Evolutionary conservation across 2,888 invertebrate genomes (phyloP).

Genomic region (Stomorhina lunata): DNA sequence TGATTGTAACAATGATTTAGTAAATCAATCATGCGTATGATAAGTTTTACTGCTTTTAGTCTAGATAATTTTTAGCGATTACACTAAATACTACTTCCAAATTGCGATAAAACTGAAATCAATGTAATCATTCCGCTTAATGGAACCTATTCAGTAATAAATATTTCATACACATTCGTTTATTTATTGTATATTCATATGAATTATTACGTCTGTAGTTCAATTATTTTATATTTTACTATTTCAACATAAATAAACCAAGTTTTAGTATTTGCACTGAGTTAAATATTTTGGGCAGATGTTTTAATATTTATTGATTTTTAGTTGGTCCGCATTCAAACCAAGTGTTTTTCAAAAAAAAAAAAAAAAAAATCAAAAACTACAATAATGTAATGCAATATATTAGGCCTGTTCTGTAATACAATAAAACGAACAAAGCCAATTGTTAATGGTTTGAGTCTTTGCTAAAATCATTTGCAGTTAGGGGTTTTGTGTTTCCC

Average conservation of each 20-base stretch:
- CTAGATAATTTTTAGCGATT: conserved; percentile 18
- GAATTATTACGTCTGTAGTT: neutral
- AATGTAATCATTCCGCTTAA: conserved; percentile 43
- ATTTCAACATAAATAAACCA: neutral
- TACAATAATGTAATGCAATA: no score
- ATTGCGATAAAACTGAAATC: conserved; percentile 30
- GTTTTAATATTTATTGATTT: neutral
- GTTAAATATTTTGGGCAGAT: neutral
- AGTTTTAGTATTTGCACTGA: no score
- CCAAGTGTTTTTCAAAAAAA: neutral
- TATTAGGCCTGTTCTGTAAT: no score
- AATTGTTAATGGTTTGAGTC: no score
- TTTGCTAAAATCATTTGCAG: no score
- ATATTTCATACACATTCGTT: neutral
- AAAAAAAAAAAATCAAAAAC: no score
- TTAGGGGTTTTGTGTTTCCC: no score
- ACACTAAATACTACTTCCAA: conserved; percentile 16
- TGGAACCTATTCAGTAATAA: neutral
- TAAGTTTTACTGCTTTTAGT: conserved; percentile 11
- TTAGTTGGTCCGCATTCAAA: neutral
- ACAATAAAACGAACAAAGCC: no score
- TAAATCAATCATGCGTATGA: conserved; percentile 24
- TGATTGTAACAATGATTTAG: neutral
- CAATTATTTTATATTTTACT: neutral
- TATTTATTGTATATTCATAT: no score